Evolutionary conservation across 2,888 invertebrate genomes (phyloP).

Genomic region (Plusia festucae): DNA sequence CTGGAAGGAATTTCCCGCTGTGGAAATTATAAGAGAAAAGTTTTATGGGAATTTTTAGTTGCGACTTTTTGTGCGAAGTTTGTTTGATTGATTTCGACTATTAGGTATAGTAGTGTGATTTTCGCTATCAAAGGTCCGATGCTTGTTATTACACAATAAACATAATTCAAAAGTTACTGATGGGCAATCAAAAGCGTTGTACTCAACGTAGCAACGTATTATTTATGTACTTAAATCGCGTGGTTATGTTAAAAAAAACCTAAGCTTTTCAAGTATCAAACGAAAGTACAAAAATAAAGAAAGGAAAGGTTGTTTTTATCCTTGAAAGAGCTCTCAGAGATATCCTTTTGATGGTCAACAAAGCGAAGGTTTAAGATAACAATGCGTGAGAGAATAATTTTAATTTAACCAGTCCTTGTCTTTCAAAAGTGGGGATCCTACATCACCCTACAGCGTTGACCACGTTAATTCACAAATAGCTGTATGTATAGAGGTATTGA

Average conservation of each 20-base stretch:
- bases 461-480: no score
- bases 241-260: no score
- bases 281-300: neutral
- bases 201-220: neutral
- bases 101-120: neutral
- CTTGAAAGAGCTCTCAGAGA: neutral
- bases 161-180: neutral
- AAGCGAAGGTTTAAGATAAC: neutral
- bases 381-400: neutral
- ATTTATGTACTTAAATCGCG: neutral
- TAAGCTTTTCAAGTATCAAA: no score
- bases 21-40: conserved; percentile 23
- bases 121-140: neutral
- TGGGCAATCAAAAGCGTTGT: neutral
- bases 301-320: neutral
- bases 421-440: neutral
- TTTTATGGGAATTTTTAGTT: neutral
- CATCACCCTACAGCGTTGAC: neutral
- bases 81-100: neutral
- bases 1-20: conserved; percentile 30
- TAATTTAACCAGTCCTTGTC: neutral
- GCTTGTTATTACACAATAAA: neutral
- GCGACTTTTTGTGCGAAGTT: neutral
- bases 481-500: neutral
- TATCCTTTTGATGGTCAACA: neutral